phyloP scores from a whole-genome alignment of 1,140 invertebrate species.

The Neelides sp. region DNA sequence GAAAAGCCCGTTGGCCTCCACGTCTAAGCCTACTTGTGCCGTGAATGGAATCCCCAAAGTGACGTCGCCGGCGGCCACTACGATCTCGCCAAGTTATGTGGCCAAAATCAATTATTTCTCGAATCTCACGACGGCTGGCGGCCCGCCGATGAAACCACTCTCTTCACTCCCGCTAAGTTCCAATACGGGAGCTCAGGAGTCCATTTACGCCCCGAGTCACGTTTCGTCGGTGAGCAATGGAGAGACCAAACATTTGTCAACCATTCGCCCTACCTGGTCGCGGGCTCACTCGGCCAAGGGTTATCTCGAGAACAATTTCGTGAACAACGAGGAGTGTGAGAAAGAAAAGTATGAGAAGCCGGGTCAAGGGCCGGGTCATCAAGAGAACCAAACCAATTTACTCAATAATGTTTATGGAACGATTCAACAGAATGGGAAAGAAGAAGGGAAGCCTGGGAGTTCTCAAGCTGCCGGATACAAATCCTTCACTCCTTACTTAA shows the following conservation, averaged over 20 bases:
- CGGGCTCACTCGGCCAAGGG: slow-evolving; percentile 17
- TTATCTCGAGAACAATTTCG: slow-evolving; percentile 4
- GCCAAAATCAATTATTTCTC: slow-evolving; percentile 31
- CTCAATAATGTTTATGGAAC: slow-evolving; percentile 10
- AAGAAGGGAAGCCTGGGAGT: not conserved
- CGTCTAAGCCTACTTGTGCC: slow-evolving; percentile 28
- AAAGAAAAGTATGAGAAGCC: slow-evolving; percentile 3
- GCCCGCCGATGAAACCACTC: slow-evolving; percentile 26
- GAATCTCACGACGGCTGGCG: slow-evolving; percentile 6
- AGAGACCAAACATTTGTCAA: slow-evolving; percentile 21
- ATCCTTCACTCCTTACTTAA: slow-evolving; percentile 28
- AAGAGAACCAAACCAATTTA: not conserved
- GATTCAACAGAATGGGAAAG: not conserved
- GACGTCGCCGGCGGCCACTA: not conserved
- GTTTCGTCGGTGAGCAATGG: not conserved
- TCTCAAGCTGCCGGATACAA: slow-evolving; percentile 23
- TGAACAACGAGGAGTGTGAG: slow-evolving; percentile 1
- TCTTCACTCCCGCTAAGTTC: slow-evolving; percentile 16
- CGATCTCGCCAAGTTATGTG: slow-evolving; percentile 23
- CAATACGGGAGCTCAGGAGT: slow-evolving; percentile 13
- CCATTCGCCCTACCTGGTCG: slow-evolving; percentile 25
- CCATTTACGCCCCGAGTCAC: slow-evolving; percentile 24
- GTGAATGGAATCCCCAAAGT: slow-evolving; percentile 31
- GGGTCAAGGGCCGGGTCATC: not conserved
- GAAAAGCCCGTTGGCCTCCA: not conserved